Percentiles rank a stretch among this genome's conserved stretches.
These are phyloP conservation scores for Caenorhabditis uteleia DNA, from an alignment of 2,888 invertebrate genomes.

Conservation along the genomic window DNA sequence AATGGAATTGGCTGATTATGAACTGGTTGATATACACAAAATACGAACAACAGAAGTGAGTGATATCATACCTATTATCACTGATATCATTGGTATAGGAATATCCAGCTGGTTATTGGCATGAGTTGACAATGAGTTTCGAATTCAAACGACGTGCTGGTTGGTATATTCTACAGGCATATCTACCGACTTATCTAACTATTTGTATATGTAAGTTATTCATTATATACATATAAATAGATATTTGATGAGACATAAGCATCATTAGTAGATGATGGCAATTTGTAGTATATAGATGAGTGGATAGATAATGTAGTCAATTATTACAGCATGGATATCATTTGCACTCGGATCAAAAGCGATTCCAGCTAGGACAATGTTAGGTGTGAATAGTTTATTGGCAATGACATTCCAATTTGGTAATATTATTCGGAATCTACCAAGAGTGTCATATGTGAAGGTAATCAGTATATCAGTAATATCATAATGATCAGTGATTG, in stretches of 20 bases:
- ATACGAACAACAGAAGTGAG: constrained; percentile 61
- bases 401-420: constrained; percentile 69
- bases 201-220: constrained; percentile 67
- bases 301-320: constrained; percentile 3
- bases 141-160: constrained; percentile 68
- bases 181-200: constrained; percentile 68
- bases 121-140: constrained; percentile 68
- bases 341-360: constrained; percentile 69
- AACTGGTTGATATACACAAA: constrained; percentile 59
- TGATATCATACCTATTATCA: not conserved
- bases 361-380: constrained; percentile 68
- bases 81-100: constrained; percentile 41
- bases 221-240: not conserved
- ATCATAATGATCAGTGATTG: not conserved
- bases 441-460: constrained; percentile 68
- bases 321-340: constrained; percentile 67
- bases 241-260: not conserved
- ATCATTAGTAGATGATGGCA: not conserved
- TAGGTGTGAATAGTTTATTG: constrained; percentile 67
- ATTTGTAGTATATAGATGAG: not conserved
- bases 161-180: constrained; percentile 69
- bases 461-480: constrained; percentile 16
- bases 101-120: constrained; percentile 69
- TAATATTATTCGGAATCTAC: constrained; percentile 68
- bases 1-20: constrained; percentile 69